phyloP scores from a whole-genome alignment of 2,888 invertebrate genomes.

The Trisateles emortualis region DNA sequence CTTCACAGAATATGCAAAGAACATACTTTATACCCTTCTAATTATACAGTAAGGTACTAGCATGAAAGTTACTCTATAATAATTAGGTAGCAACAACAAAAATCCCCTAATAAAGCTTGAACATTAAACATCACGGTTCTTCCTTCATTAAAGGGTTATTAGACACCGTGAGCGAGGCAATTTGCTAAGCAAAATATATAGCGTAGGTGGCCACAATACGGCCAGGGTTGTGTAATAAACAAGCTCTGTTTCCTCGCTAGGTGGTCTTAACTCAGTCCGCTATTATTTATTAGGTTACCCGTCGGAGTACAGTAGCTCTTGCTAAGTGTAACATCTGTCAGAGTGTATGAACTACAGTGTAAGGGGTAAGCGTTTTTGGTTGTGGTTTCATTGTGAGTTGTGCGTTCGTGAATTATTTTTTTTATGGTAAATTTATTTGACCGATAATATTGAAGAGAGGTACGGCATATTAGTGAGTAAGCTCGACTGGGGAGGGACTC shows the following conservation, averaged over 20 bases:
- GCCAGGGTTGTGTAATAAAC: conserved; percentile 77
- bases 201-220: conserved; percentile 82
- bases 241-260: conserved; percentile 80
- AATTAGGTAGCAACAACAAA: conserved; percentile 24
- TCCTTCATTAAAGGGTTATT: conserved; percentile 85
- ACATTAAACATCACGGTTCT: conserved; percentile 52
- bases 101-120: conserved; percentile 48
- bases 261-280: conserved; percentile 83
- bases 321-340: conserved; percentile 68
- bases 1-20: neutral
- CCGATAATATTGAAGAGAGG: too few species aligned
- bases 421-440: neutral
- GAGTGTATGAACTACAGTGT: conserved; percentile 35
- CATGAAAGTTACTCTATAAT: conserved; percentile 9
- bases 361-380: conserved; percentile 40
- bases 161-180: conserved; percentile 80
- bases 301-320: conserved; percentile 69
- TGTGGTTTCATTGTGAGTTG: neutral
- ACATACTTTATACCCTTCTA: neutral
- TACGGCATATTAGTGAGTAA: too few species aligned
- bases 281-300: conserved; percentile 83
- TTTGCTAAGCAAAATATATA: conserved; percentile 85
- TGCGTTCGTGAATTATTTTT: neutral
- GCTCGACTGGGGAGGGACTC: too few species aligned
- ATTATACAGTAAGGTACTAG: neutral